Conservation (phyloP, 2,113 vertebrate species). For the Sander vitreus region DNA sequence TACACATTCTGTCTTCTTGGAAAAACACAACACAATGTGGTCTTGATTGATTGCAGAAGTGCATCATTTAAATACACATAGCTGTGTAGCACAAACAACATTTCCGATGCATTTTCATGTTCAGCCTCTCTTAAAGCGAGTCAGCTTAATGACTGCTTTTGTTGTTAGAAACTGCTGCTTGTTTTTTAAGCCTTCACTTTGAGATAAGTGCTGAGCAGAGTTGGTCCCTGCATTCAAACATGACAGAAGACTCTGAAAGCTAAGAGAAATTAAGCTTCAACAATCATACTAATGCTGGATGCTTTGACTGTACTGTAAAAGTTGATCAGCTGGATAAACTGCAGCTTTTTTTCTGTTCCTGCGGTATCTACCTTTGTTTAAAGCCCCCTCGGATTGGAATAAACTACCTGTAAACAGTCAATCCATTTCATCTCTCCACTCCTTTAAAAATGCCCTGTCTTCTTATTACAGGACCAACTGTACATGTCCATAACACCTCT, state of each 20-base stretch:
- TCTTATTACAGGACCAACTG: too few species aligned
- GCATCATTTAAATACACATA: conserved; percentile 11
- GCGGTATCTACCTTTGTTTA: too few species aligned
- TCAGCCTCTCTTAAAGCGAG: conserved; percentile 28
- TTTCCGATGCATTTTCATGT: conserved; percentile 33
- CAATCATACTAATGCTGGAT: neutral
- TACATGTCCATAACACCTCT: too few species aligned
- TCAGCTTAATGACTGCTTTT: conserved; percentile 41
- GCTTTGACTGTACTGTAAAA: conserved; percentile 24
- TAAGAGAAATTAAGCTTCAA: conserved; percentile 20
- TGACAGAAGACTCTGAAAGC: conserved; percentile 12
- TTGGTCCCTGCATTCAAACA: conserved; percentile 42
- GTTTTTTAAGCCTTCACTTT: conserved; percentile 50
- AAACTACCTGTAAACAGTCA: too few species aligned
- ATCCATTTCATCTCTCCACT: too few species aligned
- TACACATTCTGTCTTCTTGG: neutral
- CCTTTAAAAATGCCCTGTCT: too few species aligned
- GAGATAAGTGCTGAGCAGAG: conserved; percentile 49
- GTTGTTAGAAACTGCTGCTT: conserved; percentile 41
- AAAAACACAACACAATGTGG: conserved; percentile 16
- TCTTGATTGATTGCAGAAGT: conserved; percentile 35
- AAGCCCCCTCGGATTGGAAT: too few species aligned
- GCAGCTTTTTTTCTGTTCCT: neutral
- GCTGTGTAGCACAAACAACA: neutral
- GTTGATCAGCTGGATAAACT: conserved; percentile 25